These are phyloP conservation scores for Sepioteuthis lessoniana DNA, from an alignment of 2,888 invertebrate species.

Conservation along the genomic window DNA sequence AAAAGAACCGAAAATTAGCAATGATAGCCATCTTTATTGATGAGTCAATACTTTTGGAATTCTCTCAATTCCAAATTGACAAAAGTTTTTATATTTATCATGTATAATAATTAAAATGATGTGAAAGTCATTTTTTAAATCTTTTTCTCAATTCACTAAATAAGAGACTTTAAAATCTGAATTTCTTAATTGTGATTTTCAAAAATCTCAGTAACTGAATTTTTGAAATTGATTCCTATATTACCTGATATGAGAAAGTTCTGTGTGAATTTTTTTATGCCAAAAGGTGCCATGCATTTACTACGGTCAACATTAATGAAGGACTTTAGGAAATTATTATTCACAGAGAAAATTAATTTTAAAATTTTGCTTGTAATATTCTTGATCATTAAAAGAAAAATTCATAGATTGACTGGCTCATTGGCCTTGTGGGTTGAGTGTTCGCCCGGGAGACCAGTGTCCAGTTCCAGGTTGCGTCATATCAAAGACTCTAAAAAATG, in stretches of 20 bases:
- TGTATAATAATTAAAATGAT: neutral
- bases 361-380: no score
- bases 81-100: neutral
- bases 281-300: no score
- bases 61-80: neutral
- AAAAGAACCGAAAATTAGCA: neutral
- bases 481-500: no score
- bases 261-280: neutral
- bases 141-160: neutral
- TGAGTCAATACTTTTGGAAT: neutral
- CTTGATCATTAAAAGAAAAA: no score
- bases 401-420: no score
- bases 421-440: no score
- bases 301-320: no score
- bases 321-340: no score
- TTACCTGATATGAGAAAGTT: neutral
- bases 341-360: no score
- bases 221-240: neutral
- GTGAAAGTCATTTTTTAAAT: neutral
- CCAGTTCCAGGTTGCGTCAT: no score
- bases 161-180: neutral
- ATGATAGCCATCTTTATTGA: neutral
- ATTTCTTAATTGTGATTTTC: neutral
- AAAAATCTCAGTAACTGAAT: neutral
- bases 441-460: no score